These are phyloP conservation scores for Corella eumyota DNA, from an alignment of 23 tunicate genomes.

Conservation along the genomic window DNA sequence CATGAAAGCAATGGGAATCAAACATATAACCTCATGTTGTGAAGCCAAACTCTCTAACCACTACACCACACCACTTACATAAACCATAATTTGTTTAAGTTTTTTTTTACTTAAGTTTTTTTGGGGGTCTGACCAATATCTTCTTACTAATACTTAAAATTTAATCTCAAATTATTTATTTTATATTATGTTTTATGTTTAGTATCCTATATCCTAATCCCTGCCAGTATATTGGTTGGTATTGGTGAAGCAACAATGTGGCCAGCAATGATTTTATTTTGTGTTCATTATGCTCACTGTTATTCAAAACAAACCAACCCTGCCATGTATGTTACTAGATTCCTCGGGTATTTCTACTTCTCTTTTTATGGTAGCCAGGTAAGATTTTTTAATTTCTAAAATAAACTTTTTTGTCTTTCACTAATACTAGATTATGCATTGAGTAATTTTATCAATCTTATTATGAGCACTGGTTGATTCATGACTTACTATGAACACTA, in stretches of 20 bases:
- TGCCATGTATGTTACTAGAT: conserved; percentile 1
- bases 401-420: too few species aligned
- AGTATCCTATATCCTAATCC: conserved; percentile 45
- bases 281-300: conserved; percentile 31
- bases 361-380: conserved; percentile 34
- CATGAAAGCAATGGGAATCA: too few species aligned
- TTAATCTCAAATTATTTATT: neutral
- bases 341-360: conserved; percentile 29
- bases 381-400: too few species aligned
- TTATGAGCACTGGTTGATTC: too few species aligned
- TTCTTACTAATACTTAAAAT: too few species aligned
- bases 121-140: neutral
- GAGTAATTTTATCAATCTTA: too few species aligned
- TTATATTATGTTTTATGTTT: conserved; percentile 5
- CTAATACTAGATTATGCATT: too few species aligned
- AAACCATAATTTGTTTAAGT: neutral
- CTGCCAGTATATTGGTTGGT: conserved; percentile 48
- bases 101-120: neutral
- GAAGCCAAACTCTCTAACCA: too few species aligned
- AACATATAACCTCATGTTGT: too few species aligned
- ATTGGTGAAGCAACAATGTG: conserved; percentile 70
- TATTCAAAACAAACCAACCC: conserved; percentile 12
- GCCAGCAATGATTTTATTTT: conserved; percentile 34
- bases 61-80: neutral
- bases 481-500: too few species aligned